Evolutionary conservation across 2,888 invertebrate genomes (phyloP), one percentile per base, ranked within the genome.

Genomic region (Pammene aurita): DNA sequence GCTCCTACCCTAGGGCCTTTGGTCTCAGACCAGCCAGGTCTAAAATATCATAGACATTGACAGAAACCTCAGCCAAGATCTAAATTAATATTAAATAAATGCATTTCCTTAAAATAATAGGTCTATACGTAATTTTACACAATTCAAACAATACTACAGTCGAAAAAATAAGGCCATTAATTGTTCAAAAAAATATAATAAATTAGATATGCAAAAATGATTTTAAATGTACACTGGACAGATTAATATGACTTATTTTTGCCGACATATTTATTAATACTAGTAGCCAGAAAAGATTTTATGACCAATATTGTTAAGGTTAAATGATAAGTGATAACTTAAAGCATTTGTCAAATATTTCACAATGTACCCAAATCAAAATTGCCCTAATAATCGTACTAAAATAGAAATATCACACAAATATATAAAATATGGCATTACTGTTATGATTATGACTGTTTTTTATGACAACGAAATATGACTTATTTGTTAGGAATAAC

Each of bases 61-160:
- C 48, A 48, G 57, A 66, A 57, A 26, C 41, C 14, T 50, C 50
- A 57, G 50, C 11, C 55, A 13, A n/a, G 26, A 14, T 42, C 14
- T 52, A 34, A 52, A 58, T 56, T 66, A 34, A 41, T 54, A 44
- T 63, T 63, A 55, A 66, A 58, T 58, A 66, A 66, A 66, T 58
- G 66, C 66, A 66, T 58, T 58, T 50, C 4, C 38, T 41, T 57
- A 41, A 58, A 63, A n/a, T n/a, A 11, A 26, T 44, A 35, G 4
- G 7, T 60, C 35, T 13, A 60, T 46, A 34, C 35, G 34, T 34
- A n/a, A 44, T 4, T 58, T 54, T 54, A n/a, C 9, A 52, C 10
- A 41, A 41, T 56, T 14, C 1, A 41, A 10, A 42, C 18, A 58
- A 7, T 44, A 11, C 0, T 52, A 52, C 13, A 13, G 7, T 13